Evolutionary conservation across 2,113 vertebrate genomes (phyloP), one percentile per base, ranked within the genome.

Genomic region (Geothlypis trichas): DNA sequence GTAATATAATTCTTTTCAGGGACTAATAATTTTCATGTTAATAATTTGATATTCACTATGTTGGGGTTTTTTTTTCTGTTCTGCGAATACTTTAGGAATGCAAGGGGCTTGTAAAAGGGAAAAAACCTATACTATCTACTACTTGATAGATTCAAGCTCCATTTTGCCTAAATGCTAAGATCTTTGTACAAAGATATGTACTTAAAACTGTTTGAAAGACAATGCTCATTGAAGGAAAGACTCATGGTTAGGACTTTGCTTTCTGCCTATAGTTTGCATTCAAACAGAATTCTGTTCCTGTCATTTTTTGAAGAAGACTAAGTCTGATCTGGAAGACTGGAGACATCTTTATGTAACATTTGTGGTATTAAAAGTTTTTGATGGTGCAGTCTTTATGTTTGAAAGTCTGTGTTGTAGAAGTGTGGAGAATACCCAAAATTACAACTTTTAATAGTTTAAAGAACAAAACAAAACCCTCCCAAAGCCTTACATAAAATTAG

Each of bases 221-320:
- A 51, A 3, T 39, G 19, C 42, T 41, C 3, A 2, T 28, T 79
- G 41, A 93, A 90, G 9, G 13, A 5, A 47, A 30, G 30, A 41
- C 9, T 75, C 22, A 8, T 1, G 2, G 10, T 75, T 66, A 78
- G 52, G 44, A 47, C 15, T 75, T 89, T 20, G 4, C 37, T 78
- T 89, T 89, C 52, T 93, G 23, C 8, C 27, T 47, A 1, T 72
- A 30, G 17, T 62, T 90, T 87, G 17, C 58, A 37, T 58, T 52
- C 9, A 81, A 44, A 16, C 11, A 39, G 17, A 47, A 57, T 82
- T 93, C 23, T 52, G 11, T n/a, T 78, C 26, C 13, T 54, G 16
- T 39, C 17, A 67, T 16, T 31, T 87, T 69, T 78, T 0, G 0
- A 62, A 84, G 41, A 62, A 54, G 7, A 2, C 5, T 37, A 20